Percentiles rank a stretch among this genome's conserved stretches.
phyloP scores from a whole-genome alignment of 1,140 invertebrate species.

The Ips nitidus region DNA sequence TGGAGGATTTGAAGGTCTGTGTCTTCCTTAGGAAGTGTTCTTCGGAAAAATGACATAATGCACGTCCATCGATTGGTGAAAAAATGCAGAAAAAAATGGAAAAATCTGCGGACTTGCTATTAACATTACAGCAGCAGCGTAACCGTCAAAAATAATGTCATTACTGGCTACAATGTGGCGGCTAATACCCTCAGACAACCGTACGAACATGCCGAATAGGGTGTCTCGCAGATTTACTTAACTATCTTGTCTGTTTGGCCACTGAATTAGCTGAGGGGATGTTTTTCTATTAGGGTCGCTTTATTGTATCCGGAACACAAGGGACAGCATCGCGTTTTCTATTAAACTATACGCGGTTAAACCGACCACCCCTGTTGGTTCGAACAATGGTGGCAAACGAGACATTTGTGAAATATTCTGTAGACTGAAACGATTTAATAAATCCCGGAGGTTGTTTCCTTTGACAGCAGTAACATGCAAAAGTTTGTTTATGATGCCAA shows the following conservation, averaged over 20 bases:
- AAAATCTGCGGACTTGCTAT: too few species aligned
- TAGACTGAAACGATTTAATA: too few species aligned
- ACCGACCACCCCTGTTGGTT: slow-evolving; percentile 8
- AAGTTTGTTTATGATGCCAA: too few species aligned
- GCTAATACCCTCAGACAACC: slow-evolving; percentile 22
- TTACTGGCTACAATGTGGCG: slow-evolving; percentile 13
- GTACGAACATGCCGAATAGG: slow-evolving; percentile 26
- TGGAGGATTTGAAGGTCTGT: too few species aligned
- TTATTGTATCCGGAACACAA: slow-evolving; percentile 12
- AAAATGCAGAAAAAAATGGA: too few species aligned
- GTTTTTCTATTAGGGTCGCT: slow-evolving; percentile 30
- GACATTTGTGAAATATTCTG: slow-evolving; percentile 9
- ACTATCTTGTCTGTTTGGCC: slow-evolving; percentile 32
- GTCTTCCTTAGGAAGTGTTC: too few species aligned
- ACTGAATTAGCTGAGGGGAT: slow-evolving; percentile 25
- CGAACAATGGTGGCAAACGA: slow-evolving; percentile 24
- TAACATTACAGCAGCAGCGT: too few species aligned
- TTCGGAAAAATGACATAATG: too few species aligned
- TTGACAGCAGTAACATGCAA: too few species aligned
- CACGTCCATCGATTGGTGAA: too few species aligned
- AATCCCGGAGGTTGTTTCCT: too few species aligned
- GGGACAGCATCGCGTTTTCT: slow-evolving; percentile 16
- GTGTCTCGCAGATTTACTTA: slow-evolving; percentile 30
- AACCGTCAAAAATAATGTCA: slow-evolving; percentile 17
- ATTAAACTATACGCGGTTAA: slow-evolving; percentile 21